Percentiles rank a stretch among this genome's conserved stretches.
These are phyloP conservation scores for Cyprinodon variegatus DNA, from an alignment of 2,113 vertebrate genomes.

Conservation along the genomic window DNA sequence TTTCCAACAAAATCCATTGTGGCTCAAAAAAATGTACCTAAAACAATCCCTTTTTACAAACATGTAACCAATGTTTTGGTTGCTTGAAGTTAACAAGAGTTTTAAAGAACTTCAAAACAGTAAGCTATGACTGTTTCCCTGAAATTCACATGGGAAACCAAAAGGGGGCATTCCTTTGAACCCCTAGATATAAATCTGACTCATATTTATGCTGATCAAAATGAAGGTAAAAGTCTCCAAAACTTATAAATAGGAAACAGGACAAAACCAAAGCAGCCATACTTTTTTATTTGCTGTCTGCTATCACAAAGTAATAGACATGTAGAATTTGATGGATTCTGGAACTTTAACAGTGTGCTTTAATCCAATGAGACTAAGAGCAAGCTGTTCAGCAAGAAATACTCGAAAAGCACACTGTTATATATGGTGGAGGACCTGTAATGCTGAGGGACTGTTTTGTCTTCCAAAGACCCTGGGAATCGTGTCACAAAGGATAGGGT, in stretches of 20 bases:
- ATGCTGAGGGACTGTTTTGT: not conserved
- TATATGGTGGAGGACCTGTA: too few relatives aligned
- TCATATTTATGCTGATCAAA: not conserved
- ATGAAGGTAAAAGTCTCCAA: too few relatives aligned
- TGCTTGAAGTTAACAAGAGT: not conserved
- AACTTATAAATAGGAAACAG: not conserved
- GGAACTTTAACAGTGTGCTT: not conserved
- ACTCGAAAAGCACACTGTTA: too few relatives aligned
- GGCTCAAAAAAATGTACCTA: not conserved
- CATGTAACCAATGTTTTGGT: not conserved
- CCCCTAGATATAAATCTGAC: too few relatives aligned
- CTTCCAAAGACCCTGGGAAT: not conserved
- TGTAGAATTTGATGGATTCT: not conserved
- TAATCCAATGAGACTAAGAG: not conserved
- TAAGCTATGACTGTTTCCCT: not conserved
- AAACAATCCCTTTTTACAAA: not conserved
- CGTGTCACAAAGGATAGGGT: too few relatives aligned
- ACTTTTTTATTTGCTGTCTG: not conserved
- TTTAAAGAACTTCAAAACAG: not conserved
- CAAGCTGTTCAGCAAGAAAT: not conserved
- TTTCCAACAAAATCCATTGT: not conserved
- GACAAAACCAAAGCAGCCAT: not conserved
- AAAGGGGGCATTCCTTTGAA: not conserved
- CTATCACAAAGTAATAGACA: not conserved
- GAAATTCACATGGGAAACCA: not conserved